phyloP scores from a whole-genome alignment of 2,888 invertebrate species.

The Byasa hedistus region DNA sequence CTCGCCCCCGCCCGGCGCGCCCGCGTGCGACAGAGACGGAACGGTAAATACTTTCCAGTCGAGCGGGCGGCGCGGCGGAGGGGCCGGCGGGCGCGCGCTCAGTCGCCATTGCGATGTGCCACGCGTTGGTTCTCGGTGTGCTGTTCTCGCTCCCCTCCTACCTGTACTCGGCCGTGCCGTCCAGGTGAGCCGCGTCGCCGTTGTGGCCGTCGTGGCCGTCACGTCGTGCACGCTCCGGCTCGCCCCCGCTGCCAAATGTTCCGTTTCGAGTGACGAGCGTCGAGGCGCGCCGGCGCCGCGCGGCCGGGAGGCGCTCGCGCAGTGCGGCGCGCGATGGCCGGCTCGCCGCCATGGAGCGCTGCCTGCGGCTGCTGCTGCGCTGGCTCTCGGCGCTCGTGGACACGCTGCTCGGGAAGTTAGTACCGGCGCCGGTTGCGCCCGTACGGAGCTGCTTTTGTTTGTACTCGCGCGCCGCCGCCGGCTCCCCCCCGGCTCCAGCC shows the following conservation, averaged over 20 bases:
- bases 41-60: neutral
- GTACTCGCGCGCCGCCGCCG: neutral
- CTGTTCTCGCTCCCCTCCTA: slow-evolving; percentile 70
- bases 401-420: slow-evolving; percentile 51
- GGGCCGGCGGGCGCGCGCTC: slow-evolving; percentile 29
- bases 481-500: neutral
- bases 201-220: slow-evolving; percentile 1
- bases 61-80: slow-evolving; percentile 25
- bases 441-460: no score
- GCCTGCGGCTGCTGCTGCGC: slow-evolving; percentile 47
- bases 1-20: slow-evolving; percentile 42
- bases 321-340: slow-evolving; percentile 41
- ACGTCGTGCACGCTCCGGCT: neutral
- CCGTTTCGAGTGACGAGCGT: neutral
- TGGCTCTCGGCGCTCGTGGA: slow-evolving; percentile 50
- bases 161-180: slow-evolving; percentile 68
- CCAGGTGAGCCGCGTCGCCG: slow-evolving; percentile 56
- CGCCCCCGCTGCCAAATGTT: neutral
- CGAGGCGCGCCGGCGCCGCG: neutral
- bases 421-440: slow-evolving; percentile 30
- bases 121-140: slow-evolving; percentile 71
- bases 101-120: slow-evolving; percentile 62
- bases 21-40: slow-evolving; percentile 26
- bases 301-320: neutral
- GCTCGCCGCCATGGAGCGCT: slow-evolving; percentile 41